Base-by-base conservation (phyloP, 2,113 vertebrate species). In the Otis tarda region DNA sequence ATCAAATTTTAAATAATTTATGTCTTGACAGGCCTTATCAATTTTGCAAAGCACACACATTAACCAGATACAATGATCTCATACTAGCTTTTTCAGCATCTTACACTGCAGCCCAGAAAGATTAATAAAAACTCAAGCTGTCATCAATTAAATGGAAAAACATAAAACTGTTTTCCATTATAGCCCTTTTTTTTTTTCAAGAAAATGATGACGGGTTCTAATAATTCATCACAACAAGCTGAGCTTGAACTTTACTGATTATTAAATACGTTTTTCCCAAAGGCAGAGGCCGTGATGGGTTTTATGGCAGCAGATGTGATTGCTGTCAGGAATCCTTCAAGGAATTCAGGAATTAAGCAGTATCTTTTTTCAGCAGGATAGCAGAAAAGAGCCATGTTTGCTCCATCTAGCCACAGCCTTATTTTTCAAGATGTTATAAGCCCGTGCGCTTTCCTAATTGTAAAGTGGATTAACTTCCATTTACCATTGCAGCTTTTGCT, bases 221-320 rank as follows among this genome's bases (percentile, higher is more conserved):
- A 99, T 99, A 98, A 99, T 98, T 98, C 98, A 98, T 98, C 97
- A 98, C 97, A 98, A 98, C 98, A 97, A 98, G 98, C 98, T 98
- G 97, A 98, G 98, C 97, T 98, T 98, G 97, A 97, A 98, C 98
- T 98, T 98, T 98, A 97, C 98, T 98, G 98, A 98, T 99, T 99
- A 99, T 99, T 99, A 99, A 98, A 94, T 97, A 97, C 50, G 97
- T 98, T 97, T 96, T 97, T 97, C 97, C 96, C 96, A 97, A 97
- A 97, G 97, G 85, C 95, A 93, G 91, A 94, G 93, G 83, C 87
- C 28, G 21, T 78, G 89, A 80, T 97, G 90, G 96, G 98, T 98
- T 98, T 98, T 98, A 97, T 96, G 97, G 98, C 95, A 98, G 98
- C 98, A 98, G 98, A 98, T 99, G 98, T 98, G 98, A 98, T 96